phyloP scores from a whole-genome alignment of 2,113 vertebrate genomes.

The Salvelinus fontinalis region DNA sequence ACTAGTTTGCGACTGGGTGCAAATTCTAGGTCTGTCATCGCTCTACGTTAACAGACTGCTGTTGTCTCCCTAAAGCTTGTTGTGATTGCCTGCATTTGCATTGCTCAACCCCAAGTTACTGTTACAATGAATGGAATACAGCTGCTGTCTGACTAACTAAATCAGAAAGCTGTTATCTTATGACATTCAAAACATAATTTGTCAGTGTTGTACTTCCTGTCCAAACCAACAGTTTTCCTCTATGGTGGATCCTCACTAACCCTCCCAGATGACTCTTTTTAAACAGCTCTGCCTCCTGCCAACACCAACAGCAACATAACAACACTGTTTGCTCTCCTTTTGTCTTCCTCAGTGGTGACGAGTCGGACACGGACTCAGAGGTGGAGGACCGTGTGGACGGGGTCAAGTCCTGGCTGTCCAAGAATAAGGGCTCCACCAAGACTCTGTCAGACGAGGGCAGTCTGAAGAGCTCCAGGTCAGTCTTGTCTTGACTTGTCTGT shows the following conservation, averaged over 20 bases:
- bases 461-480: conserved; percentile 91
- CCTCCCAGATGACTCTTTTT: not conserved
- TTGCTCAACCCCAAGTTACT: conserved; percentile 17
- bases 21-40: conserved; percentile 2
- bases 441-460: conserved; percentile 86
- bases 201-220: not conserved
- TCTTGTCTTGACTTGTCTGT: conserved; percentile 9
- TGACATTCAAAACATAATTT: not conserved
- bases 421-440: conserved; percentile 81
- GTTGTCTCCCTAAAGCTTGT: conserved; percentile 21
- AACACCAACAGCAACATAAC: not conserved
- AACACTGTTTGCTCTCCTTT: not conserved
- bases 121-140: conserved; percentile 1
- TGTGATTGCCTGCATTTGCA: conserved; percentile 22
- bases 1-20: not conserved
- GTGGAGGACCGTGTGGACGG: conserved; percentile 95
- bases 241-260: not conserved
- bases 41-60: conserved; percentile 3
- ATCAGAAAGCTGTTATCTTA: conserved; percentile 12
- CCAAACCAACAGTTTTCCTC: not conserved
- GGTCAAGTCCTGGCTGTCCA: conserved; percentile 93
- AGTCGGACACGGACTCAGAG: conserved; percentile 90
- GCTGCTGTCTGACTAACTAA: conserved; percentile 27
- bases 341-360: conserved; percentile 79
- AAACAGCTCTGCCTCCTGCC: not conserved